Percentiles rank a stretch among this genome's conserved stretches.
These are phyloP conservation scores for Chironomus riparius DNA, from an alignment of 2,888 invertebrate species.

Conservation along the genomic window DNA sequence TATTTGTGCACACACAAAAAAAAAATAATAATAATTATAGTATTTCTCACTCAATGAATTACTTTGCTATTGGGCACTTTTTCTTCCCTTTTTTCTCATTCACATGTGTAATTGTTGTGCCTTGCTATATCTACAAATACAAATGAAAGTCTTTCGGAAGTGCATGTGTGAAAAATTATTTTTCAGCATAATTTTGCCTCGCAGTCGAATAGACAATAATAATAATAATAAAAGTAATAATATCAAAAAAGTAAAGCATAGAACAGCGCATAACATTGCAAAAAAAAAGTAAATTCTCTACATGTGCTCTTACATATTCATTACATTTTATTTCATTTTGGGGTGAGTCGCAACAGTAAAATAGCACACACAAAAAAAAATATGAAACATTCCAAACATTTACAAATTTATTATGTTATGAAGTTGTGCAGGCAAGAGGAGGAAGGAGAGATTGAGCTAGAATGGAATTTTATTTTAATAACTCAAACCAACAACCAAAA, in stretches of 20 bases:
- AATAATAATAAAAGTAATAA: too few relatives aligned
- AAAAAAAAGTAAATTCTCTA: neutral
- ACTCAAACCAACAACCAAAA: neutral
- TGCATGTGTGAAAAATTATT: neutral
- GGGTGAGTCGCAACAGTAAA: neutral
- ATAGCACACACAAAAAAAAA: neutral
- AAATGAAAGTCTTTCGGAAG: neutral
- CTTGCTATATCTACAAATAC: neutral
- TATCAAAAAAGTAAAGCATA: too few relatives aligned
- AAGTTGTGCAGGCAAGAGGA: constrained; percentile 2
- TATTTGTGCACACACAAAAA: neutral
- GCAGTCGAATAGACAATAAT: neutral
- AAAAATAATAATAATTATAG: neutral
- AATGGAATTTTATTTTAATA: constrained; percentile 23
- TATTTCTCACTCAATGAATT: neutral
- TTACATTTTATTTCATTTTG: neutral
- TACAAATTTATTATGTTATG: constrained; percentile 11
- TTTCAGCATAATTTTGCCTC: neutral
- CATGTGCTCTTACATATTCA: neutral
- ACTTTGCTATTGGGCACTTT: neutral
- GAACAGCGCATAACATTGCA: neutral
- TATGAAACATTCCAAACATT: constrained; percentile 17
- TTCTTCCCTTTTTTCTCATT: neutral
- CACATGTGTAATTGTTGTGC: neutral
- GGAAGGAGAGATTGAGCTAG: too few relatives aligned